Conservation (phyloP, 2,113 vertebrate genomes). For the Urocolius indicus region DNA sequence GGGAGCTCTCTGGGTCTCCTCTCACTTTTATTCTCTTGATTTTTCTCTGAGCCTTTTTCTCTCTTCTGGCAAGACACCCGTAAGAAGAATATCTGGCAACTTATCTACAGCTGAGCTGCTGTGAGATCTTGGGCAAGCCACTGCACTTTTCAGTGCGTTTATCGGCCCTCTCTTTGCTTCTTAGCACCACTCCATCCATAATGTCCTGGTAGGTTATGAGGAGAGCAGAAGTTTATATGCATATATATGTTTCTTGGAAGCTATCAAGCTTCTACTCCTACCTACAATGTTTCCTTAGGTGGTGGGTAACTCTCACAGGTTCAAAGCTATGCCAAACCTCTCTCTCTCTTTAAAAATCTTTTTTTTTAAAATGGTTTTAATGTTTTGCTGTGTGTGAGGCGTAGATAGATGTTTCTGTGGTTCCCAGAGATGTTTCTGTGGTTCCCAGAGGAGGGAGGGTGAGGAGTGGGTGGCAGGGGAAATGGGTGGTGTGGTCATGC, state of each 20-base stretch:
- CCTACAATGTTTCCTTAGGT: not conserved
- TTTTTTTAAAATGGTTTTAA: not conserved
- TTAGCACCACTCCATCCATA: not conserved
- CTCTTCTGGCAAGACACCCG: not conserved
- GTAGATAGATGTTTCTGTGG: conserved; percentile 3
- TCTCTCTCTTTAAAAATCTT: not conserved
- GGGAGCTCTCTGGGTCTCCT: not conserved
- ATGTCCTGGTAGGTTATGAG: not conserved
- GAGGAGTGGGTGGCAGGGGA: not conserved
- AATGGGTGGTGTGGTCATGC: not conserved
- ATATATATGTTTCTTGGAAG: not conserved
- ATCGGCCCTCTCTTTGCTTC: not conserved
- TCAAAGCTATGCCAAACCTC: not conserved
- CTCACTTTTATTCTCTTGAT: not conserved
- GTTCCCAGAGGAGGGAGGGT: not conserved
- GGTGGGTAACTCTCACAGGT: not conserved
- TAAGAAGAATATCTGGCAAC: not conserved
- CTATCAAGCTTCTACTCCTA: not conserved
- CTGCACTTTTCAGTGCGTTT: not conserved
- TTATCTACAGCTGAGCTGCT: not conserved
- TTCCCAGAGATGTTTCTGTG: conserved; percentile 16
- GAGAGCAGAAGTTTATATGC: not conserved
- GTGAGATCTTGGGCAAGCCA: not conserved
- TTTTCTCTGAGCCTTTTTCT: not conserved
- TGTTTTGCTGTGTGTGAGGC: not conserved